A percentile compares a stretch with the other conserved stretches of the same genome.
phyloP scores from a whole-genome alignment of 2,797 vertebrate genomes.

The Coendou prehensilis region DNA sequence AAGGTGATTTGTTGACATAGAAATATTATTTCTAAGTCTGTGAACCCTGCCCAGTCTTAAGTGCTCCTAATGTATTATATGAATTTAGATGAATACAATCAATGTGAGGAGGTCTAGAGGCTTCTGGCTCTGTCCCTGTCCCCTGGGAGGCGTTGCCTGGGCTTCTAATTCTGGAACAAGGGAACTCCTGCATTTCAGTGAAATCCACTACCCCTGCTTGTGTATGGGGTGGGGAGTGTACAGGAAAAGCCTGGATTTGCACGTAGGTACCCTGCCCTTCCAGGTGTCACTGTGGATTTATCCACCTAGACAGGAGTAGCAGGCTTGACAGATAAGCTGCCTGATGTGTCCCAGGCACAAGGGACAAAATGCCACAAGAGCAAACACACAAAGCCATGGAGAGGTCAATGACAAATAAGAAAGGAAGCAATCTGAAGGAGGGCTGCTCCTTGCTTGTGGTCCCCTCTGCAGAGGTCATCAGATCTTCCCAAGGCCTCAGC shows the following conservation, averaged over 20 bases:
- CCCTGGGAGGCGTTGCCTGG: background rate
- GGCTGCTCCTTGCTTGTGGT: background rate
- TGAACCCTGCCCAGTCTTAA: background rate
- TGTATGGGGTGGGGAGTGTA: background rate
- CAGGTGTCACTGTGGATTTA: no score
- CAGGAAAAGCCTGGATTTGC: background rate
- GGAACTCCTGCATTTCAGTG: background rate
- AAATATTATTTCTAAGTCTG: background rate
- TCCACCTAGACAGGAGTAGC: background rate
- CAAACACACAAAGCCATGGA: background rate
- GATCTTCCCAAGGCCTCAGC: background rate
- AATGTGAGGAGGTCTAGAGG: background rate
- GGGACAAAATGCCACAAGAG: background rate
- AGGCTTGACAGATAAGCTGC: background rate
- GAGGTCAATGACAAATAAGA: background rate
- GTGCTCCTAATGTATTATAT: background rate
- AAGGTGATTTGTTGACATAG: background rate
- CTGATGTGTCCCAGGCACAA: no score
- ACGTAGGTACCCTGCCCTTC: fast-evolving
- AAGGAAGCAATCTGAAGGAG: background rate
- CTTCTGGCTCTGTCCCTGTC: background rate
- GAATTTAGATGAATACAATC: background rate
- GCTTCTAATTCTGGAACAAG: background rate
- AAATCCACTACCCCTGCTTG: background rate
- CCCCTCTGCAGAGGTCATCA: background rate